Evolutionary conservation across 2,888 invertebrate genomes (phyloP), one percentile per base, ranked within the genome.

Genomic region (Chrysotoxum bicinctum): DNA sequence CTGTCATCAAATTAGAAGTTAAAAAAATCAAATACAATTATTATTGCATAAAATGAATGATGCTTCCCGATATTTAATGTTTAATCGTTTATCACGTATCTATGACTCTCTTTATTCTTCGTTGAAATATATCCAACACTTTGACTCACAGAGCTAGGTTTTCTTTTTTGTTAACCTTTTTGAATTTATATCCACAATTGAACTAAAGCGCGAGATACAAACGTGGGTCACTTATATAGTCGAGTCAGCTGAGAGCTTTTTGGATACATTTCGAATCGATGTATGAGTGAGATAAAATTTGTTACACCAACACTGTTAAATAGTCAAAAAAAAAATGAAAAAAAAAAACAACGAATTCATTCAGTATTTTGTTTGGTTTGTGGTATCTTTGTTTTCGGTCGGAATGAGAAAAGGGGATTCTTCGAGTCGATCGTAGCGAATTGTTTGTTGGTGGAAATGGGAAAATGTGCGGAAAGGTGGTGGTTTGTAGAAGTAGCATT

Each of bases 181-280:
- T 79, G 76, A 87, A 87, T 88, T 87, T 87, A 89, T 91, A 91
- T 91, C 91, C 90, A 91, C 90, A 89, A 89, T 89, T 89, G 88
- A 89, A 91, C 91, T 91, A 90, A 91, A 90, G 90, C 90, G 89
- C 88, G 90, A 90, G 90, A 90, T 90, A 89, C 89, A 89, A 90
- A 89, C 88, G 89, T 88, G 87, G 89, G 89, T 89, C 89, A 90
- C 89, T 91, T 91, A 90, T 91, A 91, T 91, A 91, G 91, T 89
- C 88, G 88, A 73, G 68, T 37, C 35, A 69, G 56, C 35, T 56
- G 40, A 69, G 30, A 80, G 80, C 78, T 74, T 80, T 79, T 66
- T 60, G 70, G 32, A 56, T 56, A 72, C 66, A 56, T 23, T 64
- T 64, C 35, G 23, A 64, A 16, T 35, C 10, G 14, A 43, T 48